Base-by-base conservation (phyloP, 2,888 invertebrate genomes). In the Colletes collaris region DNA sequence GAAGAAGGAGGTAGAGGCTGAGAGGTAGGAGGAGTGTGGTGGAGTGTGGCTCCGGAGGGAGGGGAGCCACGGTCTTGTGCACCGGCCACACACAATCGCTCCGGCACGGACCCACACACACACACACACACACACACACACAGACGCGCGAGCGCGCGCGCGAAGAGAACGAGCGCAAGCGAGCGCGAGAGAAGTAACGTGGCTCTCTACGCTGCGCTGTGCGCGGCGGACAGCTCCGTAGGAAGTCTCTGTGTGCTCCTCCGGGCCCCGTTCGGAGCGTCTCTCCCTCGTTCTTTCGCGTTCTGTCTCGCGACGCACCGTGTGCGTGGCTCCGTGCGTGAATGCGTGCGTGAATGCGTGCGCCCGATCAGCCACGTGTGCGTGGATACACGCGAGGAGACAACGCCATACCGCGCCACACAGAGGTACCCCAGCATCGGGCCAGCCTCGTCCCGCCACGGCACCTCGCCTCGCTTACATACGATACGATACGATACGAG, bases 1-100 rank as follows among this genome's bases (percentile, higher is more conserved):
- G 88, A 88, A 89, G 89, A 86, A 89, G 88, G 87, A 88, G 89
- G 89, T 86, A 86, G 88, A 87, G 87, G 86, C 87, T 85, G 88
- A 84, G 89, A 86, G 87, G 87, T 86, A 87, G 87, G 89, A 89
- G 89, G 91, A 90, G 66, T 67, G 66, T 56, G 89, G 88, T 85
- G 89, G 90, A 88, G 90, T 89, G 89, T 88, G 87, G 86, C 85
- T 84, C 67, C 81, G 64, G 82, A 80, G 82, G 85, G 84, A 86
- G 86, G 86, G 87, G 85, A 86, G 84, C 83, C 81, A 84, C 85
- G 84, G 87, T 89, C 88, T 87, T 83, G 88, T 88, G 88, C 86
- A 87, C 88, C 84, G 87, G 86, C 85, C 81, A 76, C 82, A 82
- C 82, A 85, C 86, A 84, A 78, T 82, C 84, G 74, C 72, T 46